Conservation (phyloP, 2,888 invertebrate species). For the Bruchidius siliquastri region DNA sequence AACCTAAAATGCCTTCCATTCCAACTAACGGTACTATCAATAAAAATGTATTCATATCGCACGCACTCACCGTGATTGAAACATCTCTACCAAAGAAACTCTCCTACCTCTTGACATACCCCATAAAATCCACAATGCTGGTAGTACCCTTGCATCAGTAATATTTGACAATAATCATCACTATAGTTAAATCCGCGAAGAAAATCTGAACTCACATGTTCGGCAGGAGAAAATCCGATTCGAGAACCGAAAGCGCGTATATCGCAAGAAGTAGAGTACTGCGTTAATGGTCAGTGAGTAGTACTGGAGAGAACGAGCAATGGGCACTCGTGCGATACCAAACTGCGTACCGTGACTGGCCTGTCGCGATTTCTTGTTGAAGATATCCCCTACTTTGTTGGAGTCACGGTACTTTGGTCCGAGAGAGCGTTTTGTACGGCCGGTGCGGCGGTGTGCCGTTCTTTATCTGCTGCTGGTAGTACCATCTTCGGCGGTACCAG, state of each 20-base stretch:
- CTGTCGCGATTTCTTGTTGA: slow-evolving; percentile 23
- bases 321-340: slow-evolving; percentile 28
- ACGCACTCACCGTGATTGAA: not conserved
- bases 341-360: slow-evolving; percentile 24
- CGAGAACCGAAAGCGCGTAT: not conserved
- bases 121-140: not conserved
- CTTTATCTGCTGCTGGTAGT: not conserved
- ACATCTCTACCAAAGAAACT: not conserved
- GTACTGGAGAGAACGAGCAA: slow-evolving; percentile 14
- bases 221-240: not conserved
- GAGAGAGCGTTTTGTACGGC: not conserved
- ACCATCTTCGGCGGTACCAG: not conserved
- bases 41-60: not conserved
- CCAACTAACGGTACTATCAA: not conserved
- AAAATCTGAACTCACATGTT: not conserved
- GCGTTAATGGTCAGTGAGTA: slow-evolving; percentile 18
- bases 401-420: slow-evolving; percentile 18
- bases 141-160: not conserved
- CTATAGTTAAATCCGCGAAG: not conserved
- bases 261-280: slow-evolving; percentile 9
- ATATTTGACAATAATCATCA: not conserved
- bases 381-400: slow-evolving; percentile 22
- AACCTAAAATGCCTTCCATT: not conserved
- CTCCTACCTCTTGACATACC: not conserved
- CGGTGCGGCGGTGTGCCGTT: slow-evolving; percentile 5